Evolutionary conservation across 2,113 vertebrate species (phyloP).

Genomic region (Thermophis baileyi): DNA sequence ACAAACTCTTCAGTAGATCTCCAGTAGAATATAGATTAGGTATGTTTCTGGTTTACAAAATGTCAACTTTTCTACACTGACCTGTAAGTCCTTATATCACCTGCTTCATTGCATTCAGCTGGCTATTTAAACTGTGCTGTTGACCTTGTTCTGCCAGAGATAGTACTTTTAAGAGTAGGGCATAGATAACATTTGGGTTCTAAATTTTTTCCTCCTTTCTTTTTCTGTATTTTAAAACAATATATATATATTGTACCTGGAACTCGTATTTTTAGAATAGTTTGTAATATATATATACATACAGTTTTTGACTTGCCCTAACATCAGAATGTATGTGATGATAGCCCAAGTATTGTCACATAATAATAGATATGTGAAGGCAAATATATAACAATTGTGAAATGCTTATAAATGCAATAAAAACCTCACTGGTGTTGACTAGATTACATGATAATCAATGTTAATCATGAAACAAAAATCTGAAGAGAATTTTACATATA

Average conservation of each 20-base stretch:
- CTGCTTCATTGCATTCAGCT: neutral
- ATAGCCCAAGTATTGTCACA: neutral
- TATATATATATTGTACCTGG: too few species aligned
- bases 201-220: neutral
- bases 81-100: neutral
- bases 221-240: neutral
- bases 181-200: neutral
- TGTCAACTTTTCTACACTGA: neutral
- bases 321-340: neutral
- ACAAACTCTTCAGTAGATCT: neutral
- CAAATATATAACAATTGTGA: neutral
- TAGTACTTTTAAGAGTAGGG: neutral
- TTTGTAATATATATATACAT: too few species aligned
- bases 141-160: neutral
- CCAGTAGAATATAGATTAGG: neutral
- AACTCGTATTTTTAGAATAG: too few species aligned
- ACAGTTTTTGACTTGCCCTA: neutral
- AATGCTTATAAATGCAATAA: neutral
- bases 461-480: neutral
- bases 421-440: neutral
- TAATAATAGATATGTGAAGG: neutral
- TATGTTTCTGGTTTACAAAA: neutral
- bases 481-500: neutral
- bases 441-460: neutral
- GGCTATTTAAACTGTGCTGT: neutral